phyloP scores from a whole-genome alignment of 2,797 vertebrate species.

The Erpetoichthys calabaricus region DNA sequence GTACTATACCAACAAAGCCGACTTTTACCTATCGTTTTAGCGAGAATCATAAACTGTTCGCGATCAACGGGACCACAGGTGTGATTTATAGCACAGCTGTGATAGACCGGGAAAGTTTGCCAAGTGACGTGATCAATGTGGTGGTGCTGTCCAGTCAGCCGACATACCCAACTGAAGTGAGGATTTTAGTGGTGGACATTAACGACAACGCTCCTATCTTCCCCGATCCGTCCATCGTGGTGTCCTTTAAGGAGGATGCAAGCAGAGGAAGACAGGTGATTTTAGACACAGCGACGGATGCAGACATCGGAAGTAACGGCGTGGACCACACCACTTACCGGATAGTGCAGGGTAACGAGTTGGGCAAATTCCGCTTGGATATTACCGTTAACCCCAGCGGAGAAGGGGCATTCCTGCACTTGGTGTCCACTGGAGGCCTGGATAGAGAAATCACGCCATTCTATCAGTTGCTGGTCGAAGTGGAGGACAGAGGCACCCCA shows the following conservation, averaged over 20 bases:
- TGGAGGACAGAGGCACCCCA: conserved; percentile 88
- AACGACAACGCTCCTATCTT: conserved; percentile 93
- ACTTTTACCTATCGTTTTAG: conserved; percentile 92
- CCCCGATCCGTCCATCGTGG: conserved; percentile 79
- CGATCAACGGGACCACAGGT: conserved; percentile 79
- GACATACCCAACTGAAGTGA: conserved; percentile 90
- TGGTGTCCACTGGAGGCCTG: conserved; percentile 81
- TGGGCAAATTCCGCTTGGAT: conserved; percentile 79
- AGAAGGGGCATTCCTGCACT: conserved; percentile 89
- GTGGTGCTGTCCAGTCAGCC: conserved; percentile 95
- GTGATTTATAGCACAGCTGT: conserved; percentile 72
- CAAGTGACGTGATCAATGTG: conserved; percentile 80
- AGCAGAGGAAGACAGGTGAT: conserved; percentile 89
- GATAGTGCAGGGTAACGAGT: conserved; percentile 81
- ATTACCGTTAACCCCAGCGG: conserved; percentile 95
- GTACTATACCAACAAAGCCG: conserved; percentile 75
- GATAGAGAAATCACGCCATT: conserved; percentile 74
- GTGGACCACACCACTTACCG: conserved; percentile 89
- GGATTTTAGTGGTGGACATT: conserved; percentile 82
- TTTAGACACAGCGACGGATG: conserved; percentile 86
- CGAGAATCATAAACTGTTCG: conserved; percentile 81
- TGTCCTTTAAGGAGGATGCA: conserved; percentile 92
- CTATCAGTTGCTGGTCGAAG: conserved; percentile 83
- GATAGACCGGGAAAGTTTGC: conserved; percentile 81
- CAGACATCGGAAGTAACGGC: conserved; percentile 83